Conservation (phyloP, 2,113 vertebrate genomes). For the zebrafish (Danio rerio) region GRCz12tu NC_133192.1:19536001-19536500, state of each 20-base stretch:
- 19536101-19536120: background rate
- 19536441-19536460: too few relatives aligned
- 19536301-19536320: background rate
- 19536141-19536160: too few relatives aligned
- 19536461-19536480: too few relatives aligned
- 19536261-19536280: background rate
- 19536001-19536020: background rate
- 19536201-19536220: background rate
- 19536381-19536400: background rate
- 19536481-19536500: too few relatives aligned
- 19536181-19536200: too few relatives aligned
- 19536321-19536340: background rate
- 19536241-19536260: background rate
- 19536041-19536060: background rate
- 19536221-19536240: background rate
- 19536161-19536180: too few relatives aligned
- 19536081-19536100: background rate
- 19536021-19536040: background rate
- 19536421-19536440: too few relatives aligned
- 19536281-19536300: background rate
- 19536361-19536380: background rate
- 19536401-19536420: background rate
- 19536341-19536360: background rate
- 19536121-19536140: background rate
- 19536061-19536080: background rate